Percentiles rank a stretch among this genome's conserved stretches.
phyloP scores from a whole-genome alignment of 2,797 vertebrate species.

The Poeciliopsis gracilis region DNA sequence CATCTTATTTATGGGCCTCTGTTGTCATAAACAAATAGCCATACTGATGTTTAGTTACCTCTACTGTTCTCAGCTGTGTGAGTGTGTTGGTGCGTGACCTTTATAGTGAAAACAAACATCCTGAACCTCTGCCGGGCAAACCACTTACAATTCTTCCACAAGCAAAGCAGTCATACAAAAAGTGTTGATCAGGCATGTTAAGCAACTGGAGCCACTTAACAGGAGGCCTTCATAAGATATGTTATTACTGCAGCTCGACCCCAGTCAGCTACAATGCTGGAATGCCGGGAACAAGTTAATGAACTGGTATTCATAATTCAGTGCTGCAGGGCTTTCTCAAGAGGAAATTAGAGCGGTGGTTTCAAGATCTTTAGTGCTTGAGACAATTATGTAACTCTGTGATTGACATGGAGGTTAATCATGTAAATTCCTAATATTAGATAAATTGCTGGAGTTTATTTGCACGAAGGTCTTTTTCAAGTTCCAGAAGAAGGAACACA shows the following conservation, averaged over 20 bases:
- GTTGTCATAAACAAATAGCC: conserved; percentile 16
- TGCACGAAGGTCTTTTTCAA: neutral
- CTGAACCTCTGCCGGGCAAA: conserved; percentile 15
- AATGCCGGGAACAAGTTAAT: neutral
- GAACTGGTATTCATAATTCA: conserved; percentile 1
- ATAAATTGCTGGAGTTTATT: neutral
- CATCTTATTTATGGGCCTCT: conserved; percentile 39
- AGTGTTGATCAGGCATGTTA: neutral
- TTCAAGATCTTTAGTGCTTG: neutral
- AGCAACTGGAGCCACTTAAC: neutral
- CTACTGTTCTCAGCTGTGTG: neutral
- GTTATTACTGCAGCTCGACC: neutral
- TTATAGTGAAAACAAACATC: conserved; percentile 36
- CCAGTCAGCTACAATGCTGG: neutral
- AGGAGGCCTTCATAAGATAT: neutral
- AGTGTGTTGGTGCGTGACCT: conserved; percentile 13
- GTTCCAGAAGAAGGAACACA: neutral
- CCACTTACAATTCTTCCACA: neutral
- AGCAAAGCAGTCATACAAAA: neutral
- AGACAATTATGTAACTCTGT: neutral
- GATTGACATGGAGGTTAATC: neutral
- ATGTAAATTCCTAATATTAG: neutral
- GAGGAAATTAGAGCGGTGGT: neutral
- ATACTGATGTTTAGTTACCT: neutral
- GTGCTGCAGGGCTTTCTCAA: neutral